These are phyloP conservation scores for Nycticorax nycticorax DNA, from an alignment of 2,113 vertebrate species.

Conservation along the genomic window DNA sequence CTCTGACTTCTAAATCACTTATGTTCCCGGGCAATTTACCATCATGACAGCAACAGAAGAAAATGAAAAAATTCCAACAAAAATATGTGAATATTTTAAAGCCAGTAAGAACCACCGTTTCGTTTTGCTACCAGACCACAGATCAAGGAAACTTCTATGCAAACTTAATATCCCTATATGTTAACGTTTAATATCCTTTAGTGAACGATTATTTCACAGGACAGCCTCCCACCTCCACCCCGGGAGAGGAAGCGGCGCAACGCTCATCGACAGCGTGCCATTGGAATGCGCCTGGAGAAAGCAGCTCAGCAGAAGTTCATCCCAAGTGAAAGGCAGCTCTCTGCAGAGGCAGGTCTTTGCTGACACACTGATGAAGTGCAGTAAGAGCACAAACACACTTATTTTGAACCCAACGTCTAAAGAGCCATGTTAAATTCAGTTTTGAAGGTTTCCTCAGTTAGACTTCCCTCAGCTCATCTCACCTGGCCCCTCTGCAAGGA, in stretches of 20 bases:
- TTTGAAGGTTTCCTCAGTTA: neutral
- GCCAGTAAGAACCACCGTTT: neutral
- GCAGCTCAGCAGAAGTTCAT: neutral
- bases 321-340: neutral
- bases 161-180: neutral
- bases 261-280: neutral
- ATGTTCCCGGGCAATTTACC: neutral
- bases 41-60: neutral
- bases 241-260: neutral
- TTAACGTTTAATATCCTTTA: neutral
- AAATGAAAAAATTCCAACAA: neutral
- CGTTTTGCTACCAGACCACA: neutral
- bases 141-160: neutral
- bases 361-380: neutral
- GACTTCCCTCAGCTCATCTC: neutral
- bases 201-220: neutral
- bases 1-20: neutral
- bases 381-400: neutral
- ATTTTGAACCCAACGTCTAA: fast-evolving
- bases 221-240: neutral
- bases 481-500: neutral
- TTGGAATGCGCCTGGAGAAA: neutral
- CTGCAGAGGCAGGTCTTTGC: neutral
- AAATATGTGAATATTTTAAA: neutral
- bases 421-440: fast-evolving